Base-by-base conservation (phyloP, 2,888 invertebrate genomes). In the Acleris laterana region DNA sequence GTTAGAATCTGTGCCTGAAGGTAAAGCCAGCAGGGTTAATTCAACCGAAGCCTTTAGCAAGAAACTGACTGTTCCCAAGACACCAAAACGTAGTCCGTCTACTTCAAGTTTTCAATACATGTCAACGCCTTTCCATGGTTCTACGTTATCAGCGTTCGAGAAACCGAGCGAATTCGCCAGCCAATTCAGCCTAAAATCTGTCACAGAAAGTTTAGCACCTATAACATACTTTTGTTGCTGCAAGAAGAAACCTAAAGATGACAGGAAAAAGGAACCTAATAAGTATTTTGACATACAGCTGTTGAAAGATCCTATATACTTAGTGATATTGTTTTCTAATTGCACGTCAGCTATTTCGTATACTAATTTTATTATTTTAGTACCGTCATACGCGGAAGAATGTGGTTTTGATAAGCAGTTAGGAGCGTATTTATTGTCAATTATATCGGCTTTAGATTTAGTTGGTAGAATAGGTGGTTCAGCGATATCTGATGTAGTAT, bases 301-400 rank as follows among this genome's bases (percentile, higher is more conserved):
- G 0, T 82, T 97, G 0, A 95, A 94, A 81, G 97, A 97, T 80
- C 97, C 97, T 0, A 94, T 97, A 57, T 97, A 97, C 78, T 89
- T 97, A 63, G 95, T 97, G 0, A 97, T 97, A 68, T 82, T 97
- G 20, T 95, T 97, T 77, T 97, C 97, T 0, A 97, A 97, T 77
- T 97, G 96, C 52, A 97, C 97, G 0, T 96, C 96, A 70, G 97
- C 97, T 0, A 96, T 97, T 58, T 96, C 97, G 68, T 97, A 97
- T 76, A 97, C 97, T 0, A 97, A 97, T 79, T 97, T 97, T 73
- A 95, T 97, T 1, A 97, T 97, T 58, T 81, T 97, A 19, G 93
- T 97, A 20, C 97, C 97, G 5, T 94, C 95, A 0, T 97, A 97
- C 78, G 97, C 97, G 0, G 84, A 94, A 6, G 93, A 94, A 28